phyloP scores from a whole-genome alignment of 92 coral and sea anemone species.

The Siderastrea siderea region DNA sequence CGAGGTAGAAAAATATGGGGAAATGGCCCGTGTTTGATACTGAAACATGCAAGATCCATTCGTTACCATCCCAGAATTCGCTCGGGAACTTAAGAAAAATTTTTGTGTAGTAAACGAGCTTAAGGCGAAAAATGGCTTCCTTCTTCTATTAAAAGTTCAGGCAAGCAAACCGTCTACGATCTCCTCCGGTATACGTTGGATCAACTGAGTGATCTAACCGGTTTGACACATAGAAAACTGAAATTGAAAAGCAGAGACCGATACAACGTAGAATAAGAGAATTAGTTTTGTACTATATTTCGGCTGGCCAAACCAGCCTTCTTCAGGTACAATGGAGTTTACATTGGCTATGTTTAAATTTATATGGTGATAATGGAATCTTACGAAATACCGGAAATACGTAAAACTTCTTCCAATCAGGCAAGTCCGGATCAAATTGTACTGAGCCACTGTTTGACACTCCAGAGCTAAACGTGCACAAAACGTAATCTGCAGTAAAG shows the following conservation, averaged over 20 bases:
- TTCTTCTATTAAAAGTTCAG: background rate
- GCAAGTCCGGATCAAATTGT: slow-evolving; percentile 22
- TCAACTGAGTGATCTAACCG: too few relatives aligned
- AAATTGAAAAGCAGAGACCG: too few relatives aligned
- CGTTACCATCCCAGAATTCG: slow-evolving; percentile 26
- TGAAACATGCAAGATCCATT: slow-evolving; percentile 12
- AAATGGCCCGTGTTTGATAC: background rate
- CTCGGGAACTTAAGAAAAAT: slow-evolving; percentile 28
- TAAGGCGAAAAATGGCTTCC: slow-evolving; percentile 36
- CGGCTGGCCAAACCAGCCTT: too few relatives aligned
- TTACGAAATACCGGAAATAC: too few relatives aligned
- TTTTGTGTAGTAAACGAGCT: slow-evolving; percentile 15
- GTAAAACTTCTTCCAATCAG: slow-evolving; percentile 17
- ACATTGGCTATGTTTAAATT: too few relatives aligned
- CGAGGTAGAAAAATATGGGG: slow-evolving; percentile 4
- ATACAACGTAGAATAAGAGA: too few relatives aligned
- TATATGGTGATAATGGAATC: too few relatives aligned
- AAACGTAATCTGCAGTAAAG: slow-evolving; percentile 31
- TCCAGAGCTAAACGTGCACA: slow-evolving; percentile 34
- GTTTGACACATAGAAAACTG: too few relatives aligned
- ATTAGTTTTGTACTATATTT: too few relatives aligned
- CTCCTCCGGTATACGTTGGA: too few relatives aligned
- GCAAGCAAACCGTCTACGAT: too few relatives aligned
- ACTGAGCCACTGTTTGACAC: slow-evolving; percentile 24
- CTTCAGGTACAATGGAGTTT: too few relatives aligned